phyloP scores from a whole-genome alignment of 2,888 invertebrate genomes.

The Deroplatys truncata region DNA sequence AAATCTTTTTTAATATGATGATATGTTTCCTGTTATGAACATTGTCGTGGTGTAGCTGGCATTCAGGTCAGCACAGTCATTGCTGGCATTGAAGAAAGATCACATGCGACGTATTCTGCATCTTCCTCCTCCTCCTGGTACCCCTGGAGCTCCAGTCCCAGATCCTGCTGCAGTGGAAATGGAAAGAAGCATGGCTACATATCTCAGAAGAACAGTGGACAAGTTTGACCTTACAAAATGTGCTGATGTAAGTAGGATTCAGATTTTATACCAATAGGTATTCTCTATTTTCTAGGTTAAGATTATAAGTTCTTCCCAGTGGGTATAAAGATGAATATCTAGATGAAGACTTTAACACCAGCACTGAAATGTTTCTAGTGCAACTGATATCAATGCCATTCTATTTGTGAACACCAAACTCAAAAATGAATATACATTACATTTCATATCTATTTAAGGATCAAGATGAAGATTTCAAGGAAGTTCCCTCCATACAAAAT shows the following conservation, averaged over 20 bases:
- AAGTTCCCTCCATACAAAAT: too few relatives aligned
- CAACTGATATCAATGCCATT: too few relatives aligned
- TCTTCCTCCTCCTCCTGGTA: slow-evolving; percentile 42
- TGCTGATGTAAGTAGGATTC: slow-evolving; percentile 44
- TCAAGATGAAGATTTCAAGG: too few relatives aligned
- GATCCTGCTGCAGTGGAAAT: slow-evolving; percentile 48
- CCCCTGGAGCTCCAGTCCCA: slow-evolving; percentile 39
- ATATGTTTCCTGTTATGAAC: background rate
- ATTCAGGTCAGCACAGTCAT: slow-evolving; percentile 66
- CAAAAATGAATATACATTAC: too few relatives aligned
- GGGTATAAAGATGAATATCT: background rate
- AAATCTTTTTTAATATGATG: background rate
- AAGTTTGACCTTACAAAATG: slow-evolving; percentile 54
- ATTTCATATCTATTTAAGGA: too few relatives aligned
- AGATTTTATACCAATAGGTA: background rate
- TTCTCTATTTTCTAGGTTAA: background rate
- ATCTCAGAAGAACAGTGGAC: slow-evolving; percentile 66
- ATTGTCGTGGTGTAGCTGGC: slow-evolving; percentile 54
- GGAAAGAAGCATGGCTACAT: slow-evolving; percentile 56
- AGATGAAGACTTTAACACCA: background rate
- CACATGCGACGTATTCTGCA: slow-evolving; percentile 65
- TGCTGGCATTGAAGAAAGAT: slow-evolving; percentile 67
- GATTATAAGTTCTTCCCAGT: too few relatives aligned
- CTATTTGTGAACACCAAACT: too few relatives aligned
- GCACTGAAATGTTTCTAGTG: background rate